Percentiles rank a stretch among this genome's conserved stretches.
Conservation (phyloP, 2,797 vertebrate species). For the Hydrocynus forskahlii region DNA sequence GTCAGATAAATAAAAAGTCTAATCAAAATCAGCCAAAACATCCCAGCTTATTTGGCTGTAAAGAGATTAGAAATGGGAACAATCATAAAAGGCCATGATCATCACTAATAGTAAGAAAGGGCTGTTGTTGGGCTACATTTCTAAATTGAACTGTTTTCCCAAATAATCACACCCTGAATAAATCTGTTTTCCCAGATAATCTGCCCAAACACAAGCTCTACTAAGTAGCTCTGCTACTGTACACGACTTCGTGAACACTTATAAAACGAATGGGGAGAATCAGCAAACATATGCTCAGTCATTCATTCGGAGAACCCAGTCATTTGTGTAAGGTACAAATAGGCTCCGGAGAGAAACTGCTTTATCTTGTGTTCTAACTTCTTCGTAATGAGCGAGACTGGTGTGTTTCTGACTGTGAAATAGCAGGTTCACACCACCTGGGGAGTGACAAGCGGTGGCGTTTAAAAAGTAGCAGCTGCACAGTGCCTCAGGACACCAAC, state of each 20-base stretch:
- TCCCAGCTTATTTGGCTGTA: too few relatives aligned
- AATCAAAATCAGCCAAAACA: too few relatives aligned
- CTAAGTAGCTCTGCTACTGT: not conserved
- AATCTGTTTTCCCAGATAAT: not conserved
- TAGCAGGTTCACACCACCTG: constrained; percentile 40
- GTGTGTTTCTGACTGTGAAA: constrained; percentile 40
- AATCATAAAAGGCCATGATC: too few relatives aligned
- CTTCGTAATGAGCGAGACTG: constrained; percentile 23
- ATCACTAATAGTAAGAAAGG: too few relatives aligned
- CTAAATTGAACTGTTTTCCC: not conserved
- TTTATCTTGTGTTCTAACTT: constrained; percentile 14
- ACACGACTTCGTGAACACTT: not conserved
- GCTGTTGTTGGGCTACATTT: not conserved
- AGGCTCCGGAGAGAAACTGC: not conserved
- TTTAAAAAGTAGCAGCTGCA: constrained; percentile 53
- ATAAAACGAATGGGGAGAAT: not conserved
- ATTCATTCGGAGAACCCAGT: not conserved
- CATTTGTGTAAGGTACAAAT: constrained; percentile 28
- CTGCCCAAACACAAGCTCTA: not conserved
- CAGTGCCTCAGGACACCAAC: constrained; percentile 48
- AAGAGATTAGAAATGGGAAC: too few relatives aligned
- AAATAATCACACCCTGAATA: not conserved
- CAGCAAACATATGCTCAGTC: constrained; percentile 18
- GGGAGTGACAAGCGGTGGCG: constrained; percentile 35
- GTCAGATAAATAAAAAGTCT: too few relatives aligned